These are phyloP conservation scores for Dicroscelio sp. DNA, from an alignment of 2,888 invertebrate species.

Conservation along the genomic window DNA sequence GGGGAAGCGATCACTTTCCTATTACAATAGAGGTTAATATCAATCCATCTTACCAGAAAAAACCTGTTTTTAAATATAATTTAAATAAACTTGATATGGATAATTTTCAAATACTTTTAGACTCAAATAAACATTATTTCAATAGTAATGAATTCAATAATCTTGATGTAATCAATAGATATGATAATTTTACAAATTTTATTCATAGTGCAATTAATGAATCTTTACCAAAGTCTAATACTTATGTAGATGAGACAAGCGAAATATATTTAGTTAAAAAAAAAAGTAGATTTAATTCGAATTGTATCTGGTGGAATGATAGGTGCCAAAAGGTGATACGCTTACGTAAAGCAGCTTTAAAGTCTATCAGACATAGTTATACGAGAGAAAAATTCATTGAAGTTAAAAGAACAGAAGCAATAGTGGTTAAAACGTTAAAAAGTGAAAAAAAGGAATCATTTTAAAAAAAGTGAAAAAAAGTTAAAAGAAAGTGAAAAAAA, in stretches of 20 bases:
- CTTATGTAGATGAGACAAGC: neutral
- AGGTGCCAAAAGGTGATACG: neutral
- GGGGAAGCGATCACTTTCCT: slow-evolving; percentile 50
- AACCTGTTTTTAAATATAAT: neutral
- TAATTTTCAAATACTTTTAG: neutral
- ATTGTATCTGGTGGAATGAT: neutral
- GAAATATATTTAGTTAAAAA: neutral
- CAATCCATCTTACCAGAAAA: neutral
- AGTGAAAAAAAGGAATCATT: neutral
- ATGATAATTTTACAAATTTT: neutral
- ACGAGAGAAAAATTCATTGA: neutral
- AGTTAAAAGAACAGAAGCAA: neutral
- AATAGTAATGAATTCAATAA: neutral
- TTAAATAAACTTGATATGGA: neutral
- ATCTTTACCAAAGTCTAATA: neutral
- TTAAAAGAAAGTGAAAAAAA: no score
- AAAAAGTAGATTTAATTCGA: neutral
- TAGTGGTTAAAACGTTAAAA: neutral
- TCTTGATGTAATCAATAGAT: neutral
- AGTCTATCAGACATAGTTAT: neutral
- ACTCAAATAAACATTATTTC: neutral
- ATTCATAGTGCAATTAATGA: neutral
- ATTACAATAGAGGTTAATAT: slow-evolving; percentile 29
- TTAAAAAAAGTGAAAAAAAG: no score
- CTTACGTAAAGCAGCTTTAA: neutral